These are phyloP conservation scores for Phyllotreta striolata DNA, from an alignment of 2,888 invertebrate genomes.

Conservation along the genomic window DNA sequence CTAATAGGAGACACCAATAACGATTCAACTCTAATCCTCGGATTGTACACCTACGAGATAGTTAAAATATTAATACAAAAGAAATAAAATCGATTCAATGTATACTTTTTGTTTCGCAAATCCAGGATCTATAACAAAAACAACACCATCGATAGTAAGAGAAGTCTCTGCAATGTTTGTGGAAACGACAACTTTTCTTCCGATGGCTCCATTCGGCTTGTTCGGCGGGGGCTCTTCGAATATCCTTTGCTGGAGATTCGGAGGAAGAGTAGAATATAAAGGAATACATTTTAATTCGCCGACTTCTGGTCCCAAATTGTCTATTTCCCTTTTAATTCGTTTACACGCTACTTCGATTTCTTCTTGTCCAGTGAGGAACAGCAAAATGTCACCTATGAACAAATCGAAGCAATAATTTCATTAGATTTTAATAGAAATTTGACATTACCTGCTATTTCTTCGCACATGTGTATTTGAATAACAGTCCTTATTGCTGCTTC, in stretches of 20 bases:
- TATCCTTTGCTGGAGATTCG: slow-evolving; percentile 95
- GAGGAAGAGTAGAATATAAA: slow-evolving; percentile 96
- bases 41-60: slow-evolving; percentile 63
- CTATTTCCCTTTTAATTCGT: slow-evolving; percentile 93
- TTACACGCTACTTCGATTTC: slow-evolving; percentile 99
- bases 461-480: slow-evolving; percentile 93
- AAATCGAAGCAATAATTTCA: background rate
- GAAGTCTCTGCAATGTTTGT: slow-evolving; percentile 99
- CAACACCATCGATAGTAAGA: slow-evolving; percentile 98
- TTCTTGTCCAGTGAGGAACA: slow-evolving; percentile 70
- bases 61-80: slow-evolving; percentile 4
- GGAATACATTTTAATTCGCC: slow-evolving; percentile 99
- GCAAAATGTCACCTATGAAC: slow-evolving; percentile 47
- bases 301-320: slow-evolving; percentile 94
- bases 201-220: slow-evolving; percentile 77
- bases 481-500: slow-evolving; percentile 99
- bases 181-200: slow-evolving; percentile 90
- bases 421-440: background rate
- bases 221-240: slow-evolving; percentile 97
- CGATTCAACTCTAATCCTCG: slow-evolving; percentile 88
- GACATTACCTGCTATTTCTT: slow-evolving; percentile 82
- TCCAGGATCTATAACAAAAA: slow-evolving; percentile 99
- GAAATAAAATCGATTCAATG: background rate
- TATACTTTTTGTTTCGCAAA: slow-evolving; percentile 95
- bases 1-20: slow-evolving; percentile 97